A percentile compares a stretch with the other conserved stretches of the same genome.
Conservation (phyloP, 1,140 invertebrate genomes). For the Apolygus lucorum region DNA sequence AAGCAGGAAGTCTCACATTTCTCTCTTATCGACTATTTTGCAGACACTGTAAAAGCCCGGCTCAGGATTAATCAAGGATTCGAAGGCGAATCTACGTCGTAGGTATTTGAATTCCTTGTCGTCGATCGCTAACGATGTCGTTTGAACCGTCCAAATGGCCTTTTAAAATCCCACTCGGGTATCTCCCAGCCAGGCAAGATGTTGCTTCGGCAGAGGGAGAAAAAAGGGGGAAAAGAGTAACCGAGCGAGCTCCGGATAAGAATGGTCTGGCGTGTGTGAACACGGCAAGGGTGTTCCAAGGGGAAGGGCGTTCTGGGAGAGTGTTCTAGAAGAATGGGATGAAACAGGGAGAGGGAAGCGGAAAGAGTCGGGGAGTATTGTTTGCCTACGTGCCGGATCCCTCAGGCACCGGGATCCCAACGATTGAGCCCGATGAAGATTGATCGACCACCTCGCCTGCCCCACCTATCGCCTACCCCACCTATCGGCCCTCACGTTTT, state of each 20-base stretch:
- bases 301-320: background rate
- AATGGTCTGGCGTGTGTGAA: background rate
- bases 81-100: too few relatives aligned
- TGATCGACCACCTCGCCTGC: constrained; percentile 10
- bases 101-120: too few relatives aligned
- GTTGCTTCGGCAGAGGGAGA: too few relatives aligned
- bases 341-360: background rate
- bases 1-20: too few relatives aligned
- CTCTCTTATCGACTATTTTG: too few relatives aligned
- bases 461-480: background rate
- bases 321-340: background rate
- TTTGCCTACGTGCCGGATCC: constrained; percentile 23
- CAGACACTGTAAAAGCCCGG: too few relatives aligned
- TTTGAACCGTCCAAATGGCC: too few relatives aligned
- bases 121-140: too few relatives aligned
- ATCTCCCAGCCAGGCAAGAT: too few relatives aligned
- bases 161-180: too few relatives aligned
- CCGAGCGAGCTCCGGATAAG: background rate
- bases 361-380: constrained; percentile 2
- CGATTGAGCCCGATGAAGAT: constrained; percentile 21
- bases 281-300: too few relatives aligned
- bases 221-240: background rate
- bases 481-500: background rate
- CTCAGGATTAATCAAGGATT: too few relatives aligned
- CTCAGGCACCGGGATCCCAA: constrained; percentile 18